A percentile compares a stretch with the other conserved stretches of the same genome.
These are phyloP conservation scores for Myzus persicae DNA, from an alignment of 1,140 invertebrate species.

Conservation along the genomic window DNA sequence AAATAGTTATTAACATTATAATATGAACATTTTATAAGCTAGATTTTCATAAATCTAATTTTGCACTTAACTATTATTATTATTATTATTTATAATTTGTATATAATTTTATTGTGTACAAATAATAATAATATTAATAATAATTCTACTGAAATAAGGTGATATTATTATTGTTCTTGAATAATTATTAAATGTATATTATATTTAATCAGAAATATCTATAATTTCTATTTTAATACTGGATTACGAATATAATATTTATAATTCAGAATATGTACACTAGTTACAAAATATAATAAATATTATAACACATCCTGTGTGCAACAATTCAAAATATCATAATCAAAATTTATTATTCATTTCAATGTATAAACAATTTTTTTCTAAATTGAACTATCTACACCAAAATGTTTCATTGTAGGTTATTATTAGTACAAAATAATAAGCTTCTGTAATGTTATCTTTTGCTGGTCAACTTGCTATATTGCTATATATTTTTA, in stretches of 20 bases:
- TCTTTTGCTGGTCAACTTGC: constrained; percentile 33
- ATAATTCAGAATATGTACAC: not conserved
- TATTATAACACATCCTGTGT: not conserved
- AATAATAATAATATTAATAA: not conserved
- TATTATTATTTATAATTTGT: not conserved
- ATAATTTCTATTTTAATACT: not conserved
- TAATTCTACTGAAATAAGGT: not conserved
- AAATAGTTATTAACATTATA: not conserved
- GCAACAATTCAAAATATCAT: not conserved
- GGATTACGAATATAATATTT: not conserved
- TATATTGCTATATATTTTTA: not conserved
- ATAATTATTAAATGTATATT: not conserved
- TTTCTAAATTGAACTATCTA: not conserved
- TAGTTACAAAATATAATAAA: not conserved
- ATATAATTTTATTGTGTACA: not conserved
- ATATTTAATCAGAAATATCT: not conserved
- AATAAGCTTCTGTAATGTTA: constrained; percentile 23
- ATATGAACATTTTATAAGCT: not conserved
- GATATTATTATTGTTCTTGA: not conserved
- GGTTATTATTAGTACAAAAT: not conserved
- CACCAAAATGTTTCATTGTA: not conserved
- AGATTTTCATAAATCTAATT: no score
- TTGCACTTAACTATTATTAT: no score
- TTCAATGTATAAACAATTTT: not conserved
- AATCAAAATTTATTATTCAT: not conserved